Evolutionary conservation across 2,888 invertebrate genomes (phyloP).

Genomic region (Sthenelais limicola): DNA sequence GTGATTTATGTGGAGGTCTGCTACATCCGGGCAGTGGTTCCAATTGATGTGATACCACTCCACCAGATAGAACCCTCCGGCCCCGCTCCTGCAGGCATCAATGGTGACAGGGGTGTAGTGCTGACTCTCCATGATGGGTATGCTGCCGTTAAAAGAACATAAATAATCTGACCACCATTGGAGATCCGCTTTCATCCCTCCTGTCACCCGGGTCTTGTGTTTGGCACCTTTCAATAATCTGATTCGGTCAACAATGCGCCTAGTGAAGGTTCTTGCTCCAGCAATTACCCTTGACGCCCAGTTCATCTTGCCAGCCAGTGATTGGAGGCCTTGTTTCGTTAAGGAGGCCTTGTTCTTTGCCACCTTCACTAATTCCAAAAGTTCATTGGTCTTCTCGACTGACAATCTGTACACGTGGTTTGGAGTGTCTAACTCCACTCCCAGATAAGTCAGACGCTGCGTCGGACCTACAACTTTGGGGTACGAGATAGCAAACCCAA

Average conservation of each 20-base stretch:
- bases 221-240: neutral
- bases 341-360: neutral
- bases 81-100: neutral
- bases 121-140: neutral
- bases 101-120: neutral
- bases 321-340: neutral
- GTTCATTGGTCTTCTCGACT: neutral
- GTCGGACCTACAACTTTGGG: slow-evolving; percentile 22
- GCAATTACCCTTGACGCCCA: neutral
- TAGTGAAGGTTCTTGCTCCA: neutral
- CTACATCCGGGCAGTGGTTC: neutral
- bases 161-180: slow-evolving; percentile 17
- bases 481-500: slow-evolving; percentile 31
- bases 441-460: slow-evolving; percentile 16
- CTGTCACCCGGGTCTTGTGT: neutral
- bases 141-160: neutral
- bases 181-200: neutral
- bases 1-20: slow-evolving; percentile 3
- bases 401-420: neutral
- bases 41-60: slow-evolving; percentile 14
- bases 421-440: slow-evolving; percentile 4
- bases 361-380: neutral
- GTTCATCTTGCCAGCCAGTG: neutral
- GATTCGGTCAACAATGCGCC: neutral
- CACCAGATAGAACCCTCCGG: neutral